Evolutionary conservation across 2,797 vertebrate species (phyloP).

Genomic region (Enteromius mattozi): DNA sequence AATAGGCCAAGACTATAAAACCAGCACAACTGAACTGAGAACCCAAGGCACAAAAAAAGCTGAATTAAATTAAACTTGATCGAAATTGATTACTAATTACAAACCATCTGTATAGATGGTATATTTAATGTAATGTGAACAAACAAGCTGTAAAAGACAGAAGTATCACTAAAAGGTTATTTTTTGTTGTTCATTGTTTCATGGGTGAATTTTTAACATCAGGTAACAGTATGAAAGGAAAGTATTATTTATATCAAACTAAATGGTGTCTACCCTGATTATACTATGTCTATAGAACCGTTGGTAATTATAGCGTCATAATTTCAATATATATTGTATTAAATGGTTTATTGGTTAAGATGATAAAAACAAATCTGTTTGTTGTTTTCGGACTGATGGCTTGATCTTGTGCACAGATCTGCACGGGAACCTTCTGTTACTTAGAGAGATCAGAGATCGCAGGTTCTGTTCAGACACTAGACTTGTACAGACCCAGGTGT

Average conservation of each 20-base stretch:
- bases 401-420: background rate
- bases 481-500: slow-evolving; percentile 1
- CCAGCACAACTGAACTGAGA: background rate
- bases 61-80: background rate
- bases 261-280: background rate
- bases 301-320: background rate
- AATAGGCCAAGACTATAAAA: background rate
- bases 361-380: background rate
- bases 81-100: background rate
- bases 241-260: background rate
- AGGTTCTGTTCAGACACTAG: slow-evolving; percentile 9
- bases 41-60: background rate
- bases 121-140: background rate
- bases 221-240: background rate
- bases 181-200: background rate
- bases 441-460: background rate
- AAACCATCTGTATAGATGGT: background rate
- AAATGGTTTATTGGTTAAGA: background rate
- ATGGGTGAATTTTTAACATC: background rate
- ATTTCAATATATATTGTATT: background rate
- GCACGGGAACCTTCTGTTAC: background rate
- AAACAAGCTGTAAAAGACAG: background rate
- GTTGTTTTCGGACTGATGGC: background rate
- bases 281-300: no score
- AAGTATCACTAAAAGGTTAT: background rate